phyloP scores from a whole-genome alignment of 1,140 invertebrate genomes.

The Phortica variegata region DNA sequence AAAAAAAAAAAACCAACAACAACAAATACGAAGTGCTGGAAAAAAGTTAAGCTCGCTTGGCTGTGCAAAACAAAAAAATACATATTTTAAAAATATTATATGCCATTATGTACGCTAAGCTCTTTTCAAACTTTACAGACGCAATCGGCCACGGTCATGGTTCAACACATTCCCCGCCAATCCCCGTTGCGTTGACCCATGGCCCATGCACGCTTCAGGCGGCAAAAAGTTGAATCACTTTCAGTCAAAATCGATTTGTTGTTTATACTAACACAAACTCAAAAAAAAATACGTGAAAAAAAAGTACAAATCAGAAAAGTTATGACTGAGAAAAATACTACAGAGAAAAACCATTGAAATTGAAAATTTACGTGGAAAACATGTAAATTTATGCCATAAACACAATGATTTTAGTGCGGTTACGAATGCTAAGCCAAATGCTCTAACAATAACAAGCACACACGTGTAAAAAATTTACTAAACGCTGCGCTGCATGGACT shows the following conservation, averaged over 20 bases:
- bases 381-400: conserved; percentile 55
- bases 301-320: neutral
- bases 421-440: too few relatives aligned
- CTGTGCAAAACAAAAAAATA: too few relatives aligned
- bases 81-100: neutral
- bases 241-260: neutral
- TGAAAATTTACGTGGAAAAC: conserved; percentile 53
- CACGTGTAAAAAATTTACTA: neutral
- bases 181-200: too few relatives aligned
- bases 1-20: neutral
- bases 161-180: too few relatives aligned
- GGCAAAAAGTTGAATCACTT: too few relatives aligned
- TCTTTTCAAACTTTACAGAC: too few relatives aligned
- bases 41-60: too few relatives aligned
- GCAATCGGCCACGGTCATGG: too few relatives aligned
- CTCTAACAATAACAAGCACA: neutral
- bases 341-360: conserved; percentile 31
- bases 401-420: conserved; percentile 52
- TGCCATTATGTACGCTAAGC: too few relatives aligned
- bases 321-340: neutral
- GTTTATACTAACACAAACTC: too few relatives aligned
- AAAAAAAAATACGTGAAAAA: neutral
- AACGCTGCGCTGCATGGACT: too few relatives aligned
- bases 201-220: too few relatives aligned
- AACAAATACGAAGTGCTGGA: neutral